Evolutionary conservation across 2,797 vertebrate genomes (phyloP), one percentile per base, ranked within the genome.

Genomic region (Pagetopsis macropterus): DNA sequence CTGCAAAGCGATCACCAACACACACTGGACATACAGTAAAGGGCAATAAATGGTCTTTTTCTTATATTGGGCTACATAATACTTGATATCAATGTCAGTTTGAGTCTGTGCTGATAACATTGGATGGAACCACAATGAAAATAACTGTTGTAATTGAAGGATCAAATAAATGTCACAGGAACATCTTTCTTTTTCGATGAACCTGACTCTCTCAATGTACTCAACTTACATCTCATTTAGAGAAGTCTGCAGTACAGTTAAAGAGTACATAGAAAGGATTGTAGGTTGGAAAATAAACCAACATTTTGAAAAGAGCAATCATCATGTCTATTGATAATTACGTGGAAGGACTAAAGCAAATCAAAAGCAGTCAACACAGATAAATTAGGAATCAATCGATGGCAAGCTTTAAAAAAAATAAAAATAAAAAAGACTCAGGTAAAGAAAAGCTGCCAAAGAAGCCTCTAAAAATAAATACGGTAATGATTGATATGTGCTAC

Each of bases 401-500:
- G 21, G 17, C 27, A 43, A 4, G 31, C 41, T 8, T 33, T 45
- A 16, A 8, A 50, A n/a, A 27, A 67, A 65, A 11, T n/a, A n/a
- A n/a, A n/a, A n/a, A n/a, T n/a, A 33, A 51, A 9, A 13, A 5
- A 44, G 58, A 13, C 8, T 27, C 7, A 44, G 17, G 31, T 60
- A 44, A 12, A 63, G 12, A 65, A 46, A 48, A 19, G 3, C 31
- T 23, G n/a, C 23, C 10, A 50, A 13, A 59, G 49, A 9, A 27
- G 6, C 0, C 45, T 68, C 4, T 40, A 64, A 75, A 43, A 61
- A 50, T 40, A 16, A 21, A 58, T 23, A 50, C 56, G 15, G 50
- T 72, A 14, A 15, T 4, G 49, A 46, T 71, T 54, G 55, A 41
- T 23, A 51, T 75, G 75, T 45, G 72, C n/a, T 1, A 43, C 48